These are phyloP conservation scores for Alectura lathami DNA, from an alignment of 2,113 vertebrate species.

Conservation along the genomic window DNA sequence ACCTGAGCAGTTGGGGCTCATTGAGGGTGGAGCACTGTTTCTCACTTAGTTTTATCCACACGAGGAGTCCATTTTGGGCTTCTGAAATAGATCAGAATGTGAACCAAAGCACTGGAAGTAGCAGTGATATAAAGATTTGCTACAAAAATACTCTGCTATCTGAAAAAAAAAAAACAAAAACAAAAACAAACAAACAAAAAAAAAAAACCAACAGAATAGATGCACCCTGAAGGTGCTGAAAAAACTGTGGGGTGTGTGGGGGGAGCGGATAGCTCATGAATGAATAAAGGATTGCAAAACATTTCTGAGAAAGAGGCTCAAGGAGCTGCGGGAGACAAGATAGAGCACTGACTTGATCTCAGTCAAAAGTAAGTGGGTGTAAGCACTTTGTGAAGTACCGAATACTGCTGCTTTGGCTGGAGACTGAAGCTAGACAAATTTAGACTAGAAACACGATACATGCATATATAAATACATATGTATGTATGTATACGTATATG, in stretches of 20 bases:
- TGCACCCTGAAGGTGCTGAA: background rate
- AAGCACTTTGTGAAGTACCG: slow-evolving; percentile 25
- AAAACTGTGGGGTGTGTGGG: background rate
- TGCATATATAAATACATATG: background rate
- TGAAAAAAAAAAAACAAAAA: background rate
- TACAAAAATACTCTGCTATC: background rate
- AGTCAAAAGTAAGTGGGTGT: slow-evolving; percentile 41
- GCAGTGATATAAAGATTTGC: background rate
- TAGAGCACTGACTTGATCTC: slow-evolving; percentile 40
- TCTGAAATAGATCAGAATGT: background rate
- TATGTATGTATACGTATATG: background rate
- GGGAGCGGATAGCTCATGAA: background rate
- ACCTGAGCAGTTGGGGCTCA: background rate
- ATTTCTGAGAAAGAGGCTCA: background rate
- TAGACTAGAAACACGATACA: slow-evolving; percentile 8
- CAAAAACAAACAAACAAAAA: background rate
- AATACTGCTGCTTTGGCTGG: slow-evolving; percentile 52
- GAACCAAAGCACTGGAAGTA: background rate
- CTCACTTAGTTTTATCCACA: background rate
- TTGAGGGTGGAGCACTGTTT: background rate
- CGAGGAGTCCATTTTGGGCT: background rate
- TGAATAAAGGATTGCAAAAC: background rate
- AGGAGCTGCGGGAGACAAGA: slow-evolving; percentile 41
- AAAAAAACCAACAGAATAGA: background rate
- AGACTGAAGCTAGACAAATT: slow-evolving; percentile 50